Evolutionary conservation across 2,113 vertebrate species (phyloP).

Genomic region (Synodontis membranacea): DNA sequence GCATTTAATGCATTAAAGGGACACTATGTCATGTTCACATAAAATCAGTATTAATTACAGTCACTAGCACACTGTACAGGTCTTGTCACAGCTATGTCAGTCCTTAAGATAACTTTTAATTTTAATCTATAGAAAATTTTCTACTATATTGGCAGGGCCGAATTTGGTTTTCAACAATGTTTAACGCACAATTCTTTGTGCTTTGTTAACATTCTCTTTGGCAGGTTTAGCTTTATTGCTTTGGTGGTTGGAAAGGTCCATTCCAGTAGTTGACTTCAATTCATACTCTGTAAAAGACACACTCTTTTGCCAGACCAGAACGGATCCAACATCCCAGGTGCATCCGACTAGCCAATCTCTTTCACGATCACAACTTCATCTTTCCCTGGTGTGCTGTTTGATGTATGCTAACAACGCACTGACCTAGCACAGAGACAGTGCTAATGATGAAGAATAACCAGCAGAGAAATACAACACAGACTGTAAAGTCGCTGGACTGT

Average conservation of each 20-base stretch:
- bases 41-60: not conserved
- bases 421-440: not conserved
- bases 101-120: not conserved
- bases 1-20: not conserved
- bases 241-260: not conserved
- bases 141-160: not conserved
- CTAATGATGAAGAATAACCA: constrained; percentile 39
- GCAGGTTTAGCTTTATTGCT: not conserved
- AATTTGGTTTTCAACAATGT: not conserved
- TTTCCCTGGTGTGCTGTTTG: constrained; percentile 17
- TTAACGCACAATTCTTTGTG: not conserved
- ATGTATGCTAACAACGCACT: constrained; percentile 16
- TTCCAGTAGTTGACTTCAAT: not conserved
- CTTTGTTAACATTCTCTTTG: not conserved
- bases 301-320: not conserved
- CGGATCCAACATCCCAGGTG: not conserved
- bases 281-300: constrained; percentile 11
- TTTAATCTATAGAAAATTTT: not conserved
- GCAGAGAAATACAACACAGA: not conserved
- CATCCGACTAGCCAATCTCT: not conserved
- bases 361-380: constrained; percentile 18
- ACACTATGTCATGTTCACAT: not conserved
- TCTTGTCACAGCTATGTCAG: not conserved
- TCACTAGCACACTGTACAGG: not conserved
- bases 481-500: constrained; percentile 9